Base-by-base conservation (phyloP, 2,797 vertebrate species). In the Eleutherodactylus coqui region DNA sequence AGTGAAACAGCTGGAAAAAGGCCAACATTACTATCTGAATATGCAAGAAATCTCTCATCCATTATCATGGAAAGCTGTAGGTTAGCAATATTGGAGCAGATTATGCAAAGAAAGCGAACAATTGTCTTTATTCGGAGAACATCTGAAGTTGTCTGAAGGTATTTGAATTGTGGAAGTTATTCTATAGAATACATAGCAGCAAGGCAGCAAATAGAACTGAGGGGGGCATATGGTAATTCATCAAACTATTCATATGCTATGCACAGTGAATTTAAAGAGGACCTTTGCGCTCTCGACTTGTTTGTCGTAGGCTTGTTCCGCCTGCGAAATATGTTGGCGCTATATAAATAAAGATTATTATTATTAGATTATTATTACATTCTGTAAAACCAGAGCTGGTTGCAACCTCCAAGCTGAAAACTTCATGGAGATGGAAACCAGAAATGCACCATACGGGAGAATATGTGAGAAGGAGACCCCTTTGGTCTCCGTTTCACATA, bases 101-200 rank as follows among this genome's bases (percentile, higher is more conserved):
- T 58, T 75, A 75, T 55, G 70, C 38, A 73, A 76, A 36, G 72
- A 5, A 53, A 27, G 36, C 27, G 10, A 80, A 62, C 43, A 80
- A 47, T 64, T 47, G 78, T 64, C 58, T 80, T 43, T 80, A 80
- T 80, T 64, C 58, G 67, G 78, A 49, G 32, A 45, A 62, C 36
- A 62, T 43, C 64, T 19, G 36, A n/a, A 41, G 19, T 13, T 17
- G 14, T 67, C 78, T 80, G 78, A 29, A 67, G 43, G 41, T 27
- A 79, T 41, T 5, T n/a, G 14, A 19, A 8, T 13, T 6, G 27
- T 24, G 38, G n/a, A 58, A 80, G 38, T 34, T 45, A 41, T 34
- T 36, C 17, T 11, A 64, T 10, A 76, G 5, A 64, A 64, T 60
- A 58, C 21, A 79, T 58, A 45, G 41, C 17, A 21, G 3, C 41